Conservation (phyloP, 2,888 invertebrate species). For the Darwinula stevensoni region DNA sequence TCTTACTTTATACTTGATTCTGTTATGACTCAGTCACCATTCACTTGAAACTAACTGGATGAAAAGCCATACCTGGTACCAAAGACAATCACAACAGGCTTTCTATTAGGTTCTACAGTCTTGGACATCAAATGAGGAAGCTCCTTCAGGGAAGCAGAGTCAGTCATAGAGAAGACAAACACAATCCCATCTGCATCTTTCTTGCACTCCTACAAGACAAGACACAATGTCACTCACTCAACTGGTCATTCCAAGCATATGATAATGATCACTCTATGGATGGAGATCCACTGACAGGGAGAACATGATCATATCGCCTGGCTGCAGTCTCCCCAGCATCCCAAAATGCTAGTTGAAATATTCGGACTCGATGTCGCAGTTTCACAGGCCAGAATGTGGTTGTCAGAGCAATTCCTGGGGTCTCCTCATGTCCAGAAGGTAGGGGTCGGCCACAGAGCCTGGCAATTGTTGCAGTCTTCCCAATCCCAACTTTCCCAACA, state of each 20-base stretch:
- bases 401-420: slow-evolving; percentile 23
- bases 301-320: slow-evolving; percentile 25
- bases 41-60: not conserved
- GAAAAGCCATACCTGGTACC: slow-evolving; percentile 21
- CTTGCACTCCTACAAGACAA: slow-evolving; percentile 20
- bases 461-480: slow-evolving; percentile 23
- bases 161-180: slow-evolving; percentile 23
- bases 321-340: slow-evolving; percentile 24
- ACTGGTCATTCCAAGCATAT: slow-evolving; percentile 1
- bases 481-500: slow-evolving; percentile 23
- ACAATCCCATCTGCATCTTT: slow-evolving; percentile 23
- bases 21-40: too few species aligned
- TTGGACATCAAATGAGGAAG: slow-evolving; percentile 22
- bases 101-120: slow-evolving; percentile 18
- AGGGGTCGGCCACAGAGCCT: slow-evolving; percentile 14
- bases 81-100: slow-evolving; percentile 21
- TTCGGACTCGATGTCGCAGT: slow-evolving; percentile 22
- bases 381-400: slow-evolving; percentile 26
- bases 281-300: slow-evolving; percentile 20
- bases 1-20: too few species aligned
- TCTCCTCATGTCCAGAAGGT: slow-evolving; percentile 19
- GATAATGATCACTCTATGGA: too few species aligned
- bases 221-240: slow-evolving; percentile 3
- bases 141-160: slow-evolving; percentile 22
- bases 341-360: slow-evolving; percentile 26